Evolutionary conservation across 1,140 invertebrate species (phyloP), one percentile per base, ranked within the genome.

Genomic region (Solenopsis fugax): DNA sequence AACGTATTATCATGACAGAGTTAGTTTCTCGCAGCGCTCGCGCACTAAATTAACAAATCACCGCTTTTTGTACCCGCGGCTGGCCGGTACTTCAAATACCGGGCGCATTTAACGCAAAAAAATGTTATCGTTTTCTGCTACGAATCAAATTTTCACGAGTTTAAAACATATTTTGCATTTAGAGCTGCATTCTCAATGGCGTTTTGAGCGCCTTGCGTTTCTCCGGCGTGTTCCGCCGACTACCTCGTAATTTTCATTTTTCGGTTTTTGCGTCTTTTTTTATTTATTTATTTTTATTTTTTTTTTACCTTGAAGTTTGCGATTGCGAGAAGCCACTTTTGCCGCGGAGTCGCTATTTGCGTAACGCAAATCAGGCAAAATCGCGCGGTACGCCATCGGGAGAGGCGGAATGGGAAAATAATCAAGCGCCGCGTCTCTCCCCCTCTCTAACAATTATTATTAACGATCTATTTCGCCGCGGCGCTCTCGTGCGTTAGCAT

Each of bases 1-100:
- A 84, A 84, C 54, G 80, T 52, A 75, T 84, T 84, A 84, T 75
- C 80, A 60, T 84, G 80, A 50, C 54, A 84, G 41, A 84, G 69
- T 84, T 84, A 75, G 69, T 62, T 84, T 34, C 69, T 60, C 80
- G 54, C 80, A 48, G 58, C 69, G 56, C 21, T 72, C 80, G 80
- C 41, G 37, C 54, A 37, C 54, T 50, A 84, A 84, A 84, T 84
- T 84, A 84, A 84, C 69, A 60, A 84, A 84, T 84, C 80, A 60
- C 77, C 48, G 34, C 34, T 81, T 81, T 81, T 81, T 71, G 45
- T 69, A 71, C 21, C 16, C 64, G 2, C 2, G 7, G 21, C n/a
- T 3, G 21, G 16, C 41, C 34, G 50, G 77, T 56, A 69, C 65
- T 45, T 56, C 18, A 56, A 34, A 50, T 34, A 72, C 52, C 37